Conservation (phyloP, 2,888 invertebrate genomes). For the Macaria notata region DNA sequence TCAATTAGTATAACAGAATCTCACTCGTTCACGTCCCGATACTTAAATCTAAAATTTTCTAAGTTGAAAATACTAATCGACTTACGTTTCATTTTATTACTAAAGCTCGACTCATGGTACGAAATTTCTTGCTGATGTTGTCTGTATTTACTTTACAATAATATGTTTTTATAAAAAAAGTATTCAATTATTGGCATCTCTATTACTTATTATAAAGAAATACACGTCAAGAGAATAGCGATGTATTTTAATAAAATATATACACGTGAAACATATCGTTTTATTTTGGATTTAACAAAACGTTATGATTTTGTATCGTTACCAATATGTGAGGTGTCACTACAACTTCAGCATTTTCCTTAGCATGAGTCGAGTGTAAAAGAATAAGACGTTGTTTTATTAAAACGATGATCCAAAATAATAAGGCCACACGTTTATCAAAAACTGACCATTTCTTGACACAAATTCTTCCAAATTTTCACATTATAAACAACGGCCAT, state of each 20-base stretch:
- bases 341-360: too few relatives aligned
- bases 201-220: too few relatives aligned
- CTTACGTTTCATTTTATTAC: conserved; percentile 30
- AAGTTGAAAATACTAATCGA: conserved; percentile 46
- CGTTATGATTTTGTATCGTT: conserved; percentile 41
- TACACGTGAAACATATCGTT: too few relatives aligned
- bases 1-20: conserved; percentile 53
- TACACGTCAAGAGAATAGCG: too few relatives aligned
- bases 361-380: neutral
- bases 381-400: conserved; percentile 31
- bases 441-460: conserved; percentile 8
- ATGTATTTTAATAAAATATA: too few relatives aligned
- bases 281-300: too few relatives aligned
- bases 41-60: conserved; percentile 47
- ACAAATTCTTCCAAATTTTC: neutral
- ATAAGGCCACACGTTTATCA: conserved; percentile 63
- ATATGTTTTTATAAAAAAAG: too few relatives aligned
- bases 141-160: too few relatives aligned
- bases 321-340: conserved; percentile 32
- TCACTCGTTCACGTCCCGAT: conserved; percentile 44
- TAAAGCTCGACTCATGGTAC: conserved; percentile 11
- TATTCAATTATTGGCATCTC: too few relatives aligned
- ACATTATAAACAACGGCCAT: too few relatives aligned
- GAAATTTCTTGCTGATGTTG: too few relatives aligned
- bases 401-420: conserved; percentile 49